Evolutionary conservation across 2,888 invertebrate genomes (phyloP).

Genomic region (Pyrochroa serraticornis): DNA sequence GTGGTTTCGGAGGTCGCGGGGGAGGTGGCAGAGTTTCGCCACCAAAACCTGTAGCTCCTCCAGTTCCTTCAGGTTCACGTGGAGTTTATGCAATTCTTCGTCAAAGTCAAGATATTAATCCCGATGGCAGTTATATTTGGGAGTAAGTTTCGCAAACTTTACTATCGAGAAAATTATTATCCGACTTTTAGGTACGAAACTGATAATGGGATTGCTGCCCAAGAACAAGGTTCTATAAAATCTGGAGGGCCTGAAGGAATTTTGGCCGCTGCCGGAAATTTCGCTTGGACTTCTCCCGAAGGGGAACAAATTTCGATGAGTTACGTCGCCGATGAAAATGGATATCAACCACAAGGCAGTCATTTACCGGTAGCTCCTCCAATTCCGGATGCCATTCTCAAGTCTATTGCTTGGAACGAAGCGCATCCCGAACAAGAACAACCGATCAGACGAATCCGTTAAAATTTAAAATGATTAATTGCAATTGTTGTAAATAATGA

Average conservation of each 20-base stretch:
- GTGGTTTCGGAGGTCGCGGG: too few species aligned
- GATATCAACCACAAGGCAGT: conserved; percentile 60
- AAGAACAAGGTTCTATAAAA: conserved; percentile 34
- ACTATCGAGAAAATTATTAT: background rate
- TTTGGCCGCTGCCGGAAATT: conserved; percentile 37
- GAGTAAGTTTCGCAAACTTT: conserved; percentile 51
- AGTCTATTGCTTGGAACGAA: conserved; percentile 62
- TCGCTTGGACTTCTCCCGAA: conserved; percentile 61
- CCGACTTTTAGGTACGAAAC: conserved; percentile 60
- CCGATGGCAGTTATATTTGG: conserved; percentile 60
- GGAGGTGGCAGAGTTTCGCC: too few species aligned
- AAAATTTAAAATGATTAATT: too few species aligned
- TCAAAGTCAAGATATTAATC: conserved; percentile 53
- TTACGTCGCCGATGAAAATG: conserved; percentile 64
- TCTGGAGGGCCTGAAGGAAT: conserved; percentile 55
- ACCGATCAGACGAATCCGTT: too few species aligned
- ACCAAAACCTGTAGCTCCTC: too few species aligned
- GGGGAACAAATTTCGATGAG: conserved; percentile 61
- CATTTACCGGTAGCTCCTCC: conserved; percentile 56
- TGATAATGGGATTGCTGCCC: conserved; percentile 62
- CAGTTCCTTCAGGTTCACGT: too few species aligned
- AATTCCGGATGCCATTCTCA: conserved; percentile 63
- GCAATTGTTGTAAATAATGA: too few species aligned
- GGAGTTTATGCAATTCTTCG: conserved; percentile 5
- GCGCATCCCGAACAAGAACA: conserved; percentile 48